Evolutionary conservation across 2,797 vertebrate species (phyloP).

Genomic region (Mallotus villosus): DNA sequence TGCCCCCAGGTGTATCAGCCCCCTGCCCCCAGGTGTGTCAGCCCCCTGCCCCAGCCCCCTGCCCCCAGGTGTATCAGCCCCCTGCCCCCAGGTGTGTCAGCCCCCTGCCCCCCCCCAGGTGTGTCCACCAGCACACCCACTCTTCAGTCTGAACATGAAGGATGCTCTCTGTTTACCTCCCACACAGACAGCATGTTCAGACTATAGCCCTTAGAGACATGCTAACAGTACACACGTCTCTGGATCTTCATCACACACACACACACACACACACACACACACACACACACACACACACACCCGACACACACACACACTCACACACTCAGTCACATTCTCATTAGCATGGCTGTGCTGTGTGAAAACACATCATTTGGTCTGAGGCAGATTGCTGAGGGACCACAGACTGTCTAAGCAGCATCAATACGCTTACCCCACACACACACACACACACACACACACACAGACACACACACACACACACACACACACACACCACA

Average conservation of each 20-base stretch:
- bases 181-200: neutral
- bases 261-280: slow-evolving; percentile 12
- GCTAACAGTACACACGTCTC: neutral
- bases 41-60: too few species aligned
- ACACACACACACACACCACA: slow-evolving; percentile 4
- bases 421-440: slow-evolving; percentile 7
- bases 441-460: slow-evolving; percentile 14
- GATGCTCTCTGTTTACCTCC: neutral
- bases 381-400: slow-evolving; percentile 55
- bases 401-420: slow-evolving; percentile 51
- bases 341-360: slow-evolving; percentile 58
- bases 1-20: slow-evolving; percentile 7
- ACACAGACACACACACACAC: slow-evolving; percentile 32
- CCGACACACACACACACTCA: neutral
- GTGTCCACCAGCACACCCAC: neutral
- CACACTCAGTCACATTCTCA: slow-evolving; percentile 16
- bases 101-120: neutral
- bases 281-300: slow-evolving; percentile 14
- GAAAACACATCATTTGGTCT: slow-evolving; percentile 47
- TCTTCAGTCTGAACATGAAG: neutral
- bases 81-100: slow-evolving; percentile 11
- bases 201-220: neutral
- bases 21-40: neutral
- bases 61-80: neutral
- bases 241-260: neutral